Evolutionary conservation across 2,113 vertebrate species (phyloP), one percentile per base, ranked within the genome.

Genomic region (Gobius niger): DNA sequence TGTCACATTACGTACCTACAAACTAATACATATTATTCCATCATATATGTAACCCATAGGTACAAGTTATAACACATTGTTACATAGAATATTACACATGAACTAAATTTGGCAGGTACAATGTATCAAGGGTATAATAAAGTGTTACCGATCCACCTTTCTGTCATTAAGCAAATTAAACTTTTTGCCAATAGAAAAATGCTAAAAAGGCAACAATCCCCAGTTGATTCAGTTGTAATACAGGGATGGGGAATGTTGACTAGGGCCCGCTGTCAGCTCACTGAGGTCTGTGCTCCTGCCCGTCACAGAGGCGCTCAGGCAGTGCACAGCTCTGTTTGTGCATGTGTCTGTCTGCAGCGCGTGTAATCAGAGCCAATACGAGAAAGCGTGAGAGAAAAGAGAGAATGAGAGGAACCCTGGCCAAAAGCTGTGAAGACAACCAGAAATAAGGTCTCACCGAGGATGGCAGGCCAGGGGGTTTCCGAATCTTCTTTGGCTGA

Each of bases 401-500:
- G 8, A 80, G 61, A 75, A 15, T 56, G 50, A 71, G 54, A 57
- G 18, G 56, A 40, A n/a, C 11, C 64, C 57, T 67, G 71, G 70
- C 78, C 78, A 68, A 61, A 52, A 47, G 79, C 68, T 59, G 73
- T 73, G 73, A 79, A 82, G 71, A 77, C 40, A 41, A 84, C 72
- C 65, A 82, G 83, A 85, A 77, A 64, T 34, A 70, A 83, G 78
- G 73, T 91, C 92, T 99, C 87, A 99, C 98, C 87, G 96, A 99
- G 79, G 98, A 98, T 0, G 98, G 98, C 76, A 99, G 94, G 88
- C 97, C 98, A 44, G 96, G 96, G 44, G 97, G 98, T 92, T 99
- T 99, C 84, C 98, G 94, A 83, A 98, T 95, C 91, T 99, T 99
- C 89, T 99, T 99, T 75, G 98, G 96, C 85, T 99, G 97, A 3